A percentile compares a stretch with the other conserved stretches of the same genome.
Conservation (phyloP, 1,140 invertebrate genomes). For the Anastatus disparis region DNA sequence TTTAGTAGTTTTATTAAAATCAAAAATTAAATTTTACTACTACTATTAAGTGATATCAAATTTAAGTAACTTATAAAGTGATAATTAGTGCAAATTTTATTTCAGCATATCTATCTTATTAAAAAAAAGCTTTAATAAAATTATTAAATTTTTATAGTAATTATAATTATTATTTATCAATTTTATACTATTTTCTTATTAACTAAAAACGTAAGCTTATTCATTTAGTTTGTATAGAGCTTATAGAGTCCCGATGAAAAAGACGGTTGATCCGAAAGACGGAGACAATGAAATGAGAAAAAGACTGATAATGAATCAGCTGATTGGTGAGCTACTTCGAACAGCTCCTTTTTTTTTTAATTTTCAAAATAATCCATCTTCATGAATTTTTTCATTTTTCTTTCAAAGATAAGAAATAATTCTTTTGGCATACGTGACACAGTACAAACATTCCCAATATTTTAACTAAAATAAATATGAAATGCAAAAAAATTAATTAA, state of each 20-base stretch:
- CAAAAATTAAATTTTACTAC: no score
- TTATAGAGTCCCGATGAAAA: neutral
- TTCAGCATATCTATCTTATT: no score
- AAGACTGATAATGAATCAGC: constrained; percentile 36
- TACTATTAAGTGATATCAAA: no score
- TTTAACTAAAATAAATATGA: neutral
- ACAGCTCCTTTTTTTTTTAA: neutral
- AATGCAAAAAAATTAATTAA: neutral
- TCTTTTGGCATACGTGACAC: constrained; percentile 3
- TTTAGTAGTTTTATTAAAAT: neutral
- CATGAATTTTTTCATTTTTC: constrained; percentile 1
- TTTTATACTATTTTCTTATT: no score
- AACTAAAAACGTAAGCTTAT: no score
- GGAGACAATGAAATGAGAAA: constrained; percentile 33
- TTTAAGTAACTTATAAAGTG: no score
- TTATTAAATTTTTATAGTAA: no score
- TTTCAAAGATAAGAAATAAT: neutral
- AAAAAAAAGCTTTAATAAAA: no score
- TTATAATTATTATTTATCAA: no score
- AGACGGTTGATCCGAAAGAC: constrained; percentile 10
- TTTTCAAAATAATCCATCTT: neutral
- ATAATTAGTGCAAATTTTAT: no score
- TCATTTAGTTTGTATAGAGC: neutral
- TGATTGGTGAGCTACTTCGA: constrained; percentile 16
- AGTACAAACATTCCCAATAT: constrained; percentile 37